Evolutionary conservation across 2,797 vertebrate genomes (phyloP).

Genomic region (Aphelocoma californica): DNA sequence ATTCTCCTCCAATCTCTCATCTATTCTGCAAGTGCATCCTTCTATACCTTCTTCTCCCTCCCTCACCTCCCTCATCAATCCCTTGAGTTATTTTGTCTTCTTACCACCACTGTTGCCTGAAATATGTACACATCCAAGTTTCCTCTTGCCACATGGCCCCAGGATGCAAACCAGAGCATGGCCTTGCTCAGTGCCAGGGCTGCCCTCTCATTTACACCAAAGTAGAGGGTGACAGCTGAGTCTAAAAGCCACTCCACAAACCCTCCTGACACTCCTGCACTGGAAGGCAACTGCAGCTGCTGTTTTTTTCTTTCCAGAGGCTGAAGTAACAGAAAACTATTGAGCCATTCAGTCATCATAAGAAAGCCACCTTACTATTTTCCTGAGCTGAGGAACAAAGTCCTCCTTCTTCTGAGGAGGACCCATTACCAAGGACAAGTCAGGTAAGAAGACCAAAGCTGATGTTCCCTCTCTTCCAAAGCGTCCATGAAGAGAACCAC

Average conservation of each 20-base stretch:
- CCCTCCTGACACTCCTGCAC: background rate
- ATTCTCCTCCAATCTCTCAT: background rate
- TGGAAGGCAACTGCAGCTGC: background rate
- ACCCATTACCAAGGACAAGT: background rate
- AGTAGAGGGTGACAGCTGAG: background rate
- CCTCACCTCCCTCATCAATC: background rate
- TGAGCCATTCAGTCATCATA: background rate
- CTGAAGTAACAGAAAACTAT: background rate
- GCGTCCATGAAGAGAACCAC: background rate
- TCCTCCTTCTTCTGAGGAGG: background rate
- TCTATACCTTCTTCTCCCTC: too few species aligned
- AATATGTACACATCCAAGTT: background rate
- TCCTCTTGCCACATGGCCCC: fast-evolving
- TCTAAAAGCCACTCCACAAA: background rate
- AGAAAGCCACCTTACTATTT: background rate
- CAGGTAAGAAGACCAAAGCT: background rate
- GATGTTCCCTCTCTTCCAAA: background rate
- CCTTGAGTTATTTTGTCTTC: background rate
- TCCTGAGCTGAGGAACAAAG: background rate
- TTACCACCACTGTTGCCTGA: background rate
- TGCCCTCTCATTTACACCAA: background rate
- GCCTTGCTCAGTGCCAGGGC: background rate
- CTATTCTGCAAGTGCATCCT: background rate
- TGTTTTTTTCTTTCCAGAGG: background rate
- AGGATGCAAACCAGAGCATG: background rate